A percentile compares a stretch with the other conserved stretches of the same genome.
phyloP scores from a whole-genome alignment of 2,113 vertebrate species.

The Otocyon megalotis region DNA sequence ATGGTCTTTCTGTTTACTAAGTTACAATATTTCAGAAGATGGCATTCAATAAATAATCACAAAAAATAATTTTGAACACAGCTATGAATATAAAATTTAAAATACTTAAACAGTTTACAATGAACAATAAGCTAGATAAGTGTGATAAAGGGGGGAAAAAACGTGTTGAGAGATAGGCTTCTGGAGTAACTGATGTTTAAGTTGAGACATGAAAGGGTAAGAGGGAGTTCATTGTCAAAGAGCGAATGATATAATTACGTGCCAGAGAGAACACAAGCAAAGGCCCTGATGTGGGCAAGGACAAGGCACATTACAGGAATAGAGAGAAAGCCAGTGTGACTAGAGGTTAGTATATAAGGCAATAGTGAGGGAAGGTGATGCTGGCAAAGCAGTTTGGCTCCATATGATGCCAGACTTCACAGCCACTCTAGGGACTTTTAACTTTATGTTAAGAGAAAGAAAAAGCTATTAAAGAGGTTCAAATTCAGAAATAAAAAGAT shows the following conservation, averaged over 20 bases:
- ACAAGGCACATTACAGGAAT: not conserved
- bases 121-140: not conserved
- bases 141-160: not conserved
- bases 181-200: not conserved
- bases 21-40: not conserved
- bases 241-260: not conserved
- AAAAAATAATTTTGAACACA: constrained; percentile 27
- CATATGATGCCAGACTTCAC: not conserved
- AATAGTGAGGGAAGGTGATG: not conserved
- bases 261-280: not conserved
- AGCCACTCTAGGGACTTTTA: not conserved
- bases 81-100: not conserved
- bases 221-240: not conserved
- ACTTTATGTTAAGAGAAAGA: not conserved
- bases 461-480: not conserved
- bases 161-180: not conserved
- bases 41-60: not conserved
- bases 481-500: not conserved
- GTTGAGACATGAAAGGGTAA: not conserved
- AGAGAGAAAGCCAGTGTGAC: not conserved
- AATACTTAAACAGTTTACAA: not conserved
- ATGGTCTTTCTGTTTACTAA: not conserved
- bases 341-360: not conserved
- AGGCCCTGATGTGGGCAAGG: not conserved
- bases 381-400: not conserved